These are phyloP conservation scores for Mystacides longicornis DNA, from an alignment of 2,888 invertebrate species.

Conservation along the genomic window DNA sequence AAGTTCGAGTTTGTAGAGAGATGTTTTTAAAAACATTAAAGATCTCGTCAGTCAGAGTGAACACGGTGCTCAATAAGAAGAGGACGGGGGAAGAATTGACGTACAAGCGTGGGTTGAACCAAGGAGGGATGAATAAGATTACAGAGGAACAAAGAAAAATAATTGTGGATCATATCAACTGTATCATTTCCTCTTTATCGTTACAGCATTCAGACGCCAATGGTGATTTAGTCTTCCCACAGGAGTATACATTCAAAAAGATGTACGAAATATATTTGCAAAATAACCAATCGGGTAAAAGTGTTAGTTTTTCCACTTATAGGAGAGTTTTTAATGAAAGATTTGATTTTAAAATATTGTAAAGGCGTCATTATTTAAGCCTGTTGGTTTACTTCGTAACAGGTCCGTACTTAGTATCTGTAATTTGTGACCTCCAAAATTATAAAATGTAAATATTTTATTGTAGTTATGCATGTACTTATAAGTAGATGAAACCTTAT, in stretches of 20 bases:
- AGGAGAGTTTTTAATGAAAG: conserved; percentile 10
- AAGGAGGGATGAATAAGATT: conserved; percentile 11
- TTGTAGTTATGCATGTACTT: too few relatives aligned
- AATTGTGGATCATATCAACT: conserved; percentile 7
- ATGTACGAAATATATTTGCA: conserved; percentile 10
- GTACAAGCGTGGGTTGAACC: conserved; percentile 5
- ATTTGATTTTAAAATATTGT: conserved; percentile 6
- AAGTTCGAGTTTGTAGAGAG: conserved; percentile 11
- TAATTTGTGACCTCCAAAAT: too few relatives aligned
- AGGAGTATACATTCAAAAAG: conserved; percentile 7
- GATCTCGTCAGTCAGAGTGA: conserved; percentile 6
- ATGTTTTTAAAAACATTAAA: conserved; percentile 14
- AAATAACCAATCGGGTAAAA: conserved; percentile 2
- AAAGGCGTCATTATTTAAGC: too few relatives aligned
- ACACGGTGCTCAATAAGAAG: conserved; percentile 11
- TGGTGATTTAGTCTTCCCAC: conserved; percentile 3
- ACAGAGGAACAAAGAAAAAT: conserved; percentile 3
- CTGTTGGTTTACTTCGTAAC: too few relatives aligned
- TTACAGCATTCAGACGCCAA: background rate
- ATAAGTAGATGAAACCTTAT: too few relatives aligned
- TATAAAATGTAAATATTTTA: too few relatives aligned
- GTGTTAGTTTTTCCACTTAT: conserved; percentile 12
- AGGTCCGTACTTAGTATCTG: too few relatives aligned
- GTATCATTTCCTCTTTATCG: conserved; percentile 1
- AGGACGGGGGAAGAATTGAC: conserved; percentile 9